Conservation (phyloP, 1,140 invertebrate genomes). For the Drosophila cardini region DNA sequence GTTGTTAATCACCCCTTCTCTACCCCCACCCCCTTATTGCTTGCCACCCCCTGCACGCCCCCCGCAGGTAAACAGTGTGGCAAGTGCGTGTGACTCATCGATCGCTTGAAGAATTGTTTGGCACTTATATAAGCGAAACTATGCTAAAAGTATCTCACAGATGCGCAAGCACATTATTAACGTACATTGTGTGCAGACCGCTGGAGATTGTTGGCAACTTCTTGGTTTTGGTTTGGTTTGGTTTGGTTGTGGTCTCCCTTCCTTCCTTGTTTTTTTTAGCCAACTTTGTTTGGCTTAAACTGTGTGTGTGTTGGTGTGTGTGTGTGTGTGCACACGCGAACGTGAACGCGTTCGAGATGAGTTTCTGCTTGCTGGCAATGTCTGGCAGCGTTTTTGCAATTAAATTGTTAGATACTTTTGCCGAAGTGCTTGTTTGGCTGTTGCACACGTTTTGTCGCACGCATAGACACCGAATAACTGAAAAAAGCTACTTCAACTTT, state of each 20-base stretch:
- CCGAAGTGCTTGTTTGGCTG: constrained; percentile 17
- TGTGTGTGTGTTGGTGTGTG: background rate
- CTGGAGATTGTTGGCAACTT: constrained; percentile 33
- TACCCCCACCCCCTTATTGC: no score
- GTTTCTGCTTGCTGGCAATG: constrained; percentile 2
- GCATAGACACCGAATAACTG: constrained; percentile 77
- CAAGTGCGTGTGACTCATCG: constrained; percentile 62
- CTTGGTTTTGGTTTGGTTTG: constrained; percentile 9
- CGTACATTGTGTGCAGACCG: constrained; percentile 54
- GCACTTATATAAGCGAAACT: constrained; percentile 41
- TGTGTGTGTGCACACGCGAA: constrained; percentile 31
- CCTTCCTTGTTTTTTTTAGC: background rate
- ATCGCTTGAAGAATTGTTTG: constrained; percentile 30
- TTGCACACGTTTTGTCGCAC: constrained; percentile 76
- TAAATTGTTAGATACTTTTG: constrained; percentile 44
- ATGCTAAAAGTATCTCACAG: constrained; percentile 38
- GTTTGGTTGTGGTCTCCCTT: background rate
- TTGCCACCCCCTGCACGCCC: background rate
- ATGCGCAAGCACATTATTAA: constrained; percentile 29
- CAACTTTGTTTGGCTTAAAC: constrained; percentile 1
- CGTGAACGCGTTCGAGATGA: constrained; percentile 13
- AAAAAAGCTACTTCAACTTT: constrained; percentile 76
- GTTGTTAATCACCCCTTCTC: constrained; percentile 12
- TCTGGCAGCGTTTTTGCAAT: constrained; percentile 21
- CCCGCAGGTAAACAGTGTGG: constrained; percentile 27